Base-by-base conservation (phyloP, 1,140 invertebrate species). In the Musca vetustissima region DNA sequence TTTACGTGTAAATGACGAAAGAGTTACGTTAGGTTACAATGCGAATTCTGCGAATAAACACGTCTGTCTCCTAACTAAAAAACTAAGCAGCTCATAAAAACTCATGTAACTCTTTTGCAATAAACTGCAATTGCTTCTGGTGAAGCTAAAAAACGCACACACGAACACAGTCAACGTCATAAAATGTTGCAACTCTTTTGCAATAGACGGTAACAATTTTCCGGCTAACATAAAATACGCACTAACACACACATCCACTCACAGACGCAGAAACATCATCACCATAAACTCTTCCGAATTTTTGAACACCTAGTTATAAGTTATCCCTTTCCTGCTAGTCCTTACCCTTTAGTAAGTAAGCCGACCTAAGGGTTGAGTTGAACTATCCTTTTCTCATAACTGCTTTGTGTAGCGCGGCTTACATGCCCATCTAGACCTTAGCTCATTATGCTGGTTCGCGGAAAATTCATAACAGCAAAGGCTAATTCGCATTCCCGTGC, bases 1-100 rank as follows among this genome's bases (percentile, higher is more conserved):
- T 50, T 49, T 49, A 65, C 21, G 43, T n/a, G 25, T 47, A 65
- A 65, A 65, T 65, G 43, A 55, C 49, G 66, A 67, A 67, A 67
- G 66, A 67, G 66, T 67, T 67, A 53, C 50, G 50, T 50, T 53
- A 67, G 21, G 25, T 67, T 67, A 49, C 43, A 65, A 65, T 25
- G 49, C 1, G 0, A 49, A 24, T 66, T 66, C 43, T 2, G 47
- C 21, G 64, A 49, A 66, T 4, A 49, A 49, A 22, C 22, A 59
- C 28, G 7, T 36, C 14, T 32, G 21, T 55, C 24, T 19, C 22
- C 21, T 9, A 61, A 36, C 6, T 7, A 53, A 53, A 53, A 53
- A 21, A 53, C 52, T 43, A 43, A 43, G 13, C 36, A 9, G 52
- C 52, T 21, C 52, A 53, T 22, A 66, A 66, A 49, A 4, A 47